Conservation (phyloP, 2,797 vertebrate genomes). For the Sylvia borin region DNA sequence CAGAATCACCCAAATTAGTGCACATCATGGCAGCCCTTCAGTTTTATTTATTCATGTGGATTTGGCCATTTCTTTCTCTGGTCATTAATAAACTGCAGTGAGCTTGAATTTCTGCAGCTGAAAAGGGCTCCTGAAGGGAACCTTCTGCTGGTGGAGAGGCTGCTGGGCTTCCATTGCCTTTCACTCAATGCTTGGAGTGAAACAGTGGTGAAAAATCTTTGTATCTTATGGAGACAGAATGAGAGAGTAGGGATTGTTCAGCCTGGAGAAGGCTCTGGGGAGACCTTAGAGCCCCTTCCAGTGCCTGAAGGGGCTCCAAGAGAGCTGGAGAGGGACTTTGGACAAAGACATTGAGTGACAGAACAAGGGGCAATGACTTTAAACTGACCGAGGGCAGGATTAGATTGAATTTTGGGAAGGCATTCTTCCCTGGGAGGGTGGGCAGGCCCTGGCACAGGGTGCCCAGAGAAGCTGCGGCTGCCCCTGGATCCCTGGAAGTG, state of each 20-base stretch:
- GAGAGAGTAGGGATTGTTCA: not conserved
- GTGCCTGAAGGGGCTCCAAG: not conserved
- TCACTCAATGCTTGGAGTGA: not conserved
- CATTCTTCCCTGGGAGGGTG: not conserved
- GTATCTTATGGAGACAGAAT: not conserved
- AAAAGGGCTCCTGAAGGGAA: not conserved
- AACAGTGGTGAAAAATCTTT: not conserved
- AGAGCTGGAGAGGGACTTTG: not conserved
- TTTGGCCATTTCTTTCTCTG: not conserved
- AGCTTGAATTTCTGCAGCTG: not conserved
- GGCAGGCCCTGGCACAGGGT: accelerated
- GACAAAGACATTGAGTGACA: not conserved
- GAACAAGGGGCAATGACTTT: not conserved
- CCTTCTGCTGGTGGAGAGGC: not conserved
- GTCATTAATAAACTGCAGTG: not conserved
- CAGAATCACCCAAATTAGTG: not conserved
- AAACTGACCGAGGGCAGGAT: not conserved
- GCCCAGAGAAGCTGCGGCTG: not conserved
- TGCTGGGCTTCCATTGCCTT: not conserved
- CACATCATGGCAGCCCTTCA: accelerated
- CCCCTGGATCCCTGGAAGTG: not conserved
- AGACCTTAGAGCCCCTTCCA: not conserved
- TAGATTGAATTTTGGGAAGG: too few relatives aligned
- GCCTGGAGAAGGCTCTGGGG: not conserved
- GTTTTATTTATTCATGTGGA: slow-evolving; percentile 34